These are phyloP conservation scores for Synanthedon formicaeformis DNA, from an alignment of 2,888 invertebrate genomes.

Conservation along the genomic window DNA sequence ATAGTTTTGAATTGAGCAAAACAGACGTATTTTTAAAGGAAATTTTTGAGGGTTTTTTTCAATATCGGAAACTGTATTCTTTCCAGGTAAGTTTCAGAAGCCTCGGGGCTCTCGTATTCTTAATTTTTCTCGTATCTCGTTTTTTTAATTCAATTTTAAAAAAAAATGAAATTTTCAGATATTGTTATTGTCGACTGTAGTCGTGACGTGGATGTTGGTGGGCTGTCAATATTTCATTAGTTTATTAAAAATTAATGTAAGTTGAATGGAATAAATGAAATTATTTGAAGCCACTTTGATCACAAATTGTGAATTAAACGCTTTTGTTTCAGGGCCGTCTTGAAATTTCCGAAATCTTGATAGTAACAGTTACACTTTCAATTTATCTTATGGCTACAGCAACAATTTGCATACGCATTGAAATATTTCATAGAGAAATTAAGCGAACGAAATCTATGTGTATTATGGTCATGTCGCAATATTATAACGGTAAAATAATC, in stretches of 20 bases:
- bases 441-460: slow-evolving; percentile 33
- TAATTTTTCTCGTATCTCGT: no score
- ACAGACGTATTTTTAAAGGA: slow-evolving; percentile 18
- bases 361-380: no score
- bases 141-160: no score
- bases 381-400: no score
- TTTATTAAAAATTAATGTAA: background rate
- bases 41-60: slow-evolving; percentile 14
- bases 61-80: slow-evolving; percentile 16
- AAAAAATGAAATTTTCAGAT: background rate
- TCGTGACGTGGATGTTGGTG: background rate
- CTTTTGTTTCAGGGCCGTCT: no score
- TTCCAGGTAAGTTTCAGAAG: slow-evolving; percentile 13
- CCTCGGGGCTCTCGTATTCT: background rate
- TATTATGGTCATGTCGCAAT: slow-evolving; percentile 3
- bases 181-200: background rate
- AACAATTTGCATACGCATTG: slow-evolving; percentile 24
- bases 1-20: slow-evolving; percentile 7
- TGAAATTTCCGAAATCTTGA: no score
- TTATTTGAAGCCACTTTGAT: no score
- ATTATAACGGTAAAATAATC: background rate
- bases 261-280: background rate
- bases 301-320: no score
- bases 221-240: background rate
- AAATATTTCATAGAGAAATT: slow-evolving; percentile 30